Base-by-base conservation (phyloP, 2,888 invertebrate genomes). In the Hylaea fasciaria region DNA sequence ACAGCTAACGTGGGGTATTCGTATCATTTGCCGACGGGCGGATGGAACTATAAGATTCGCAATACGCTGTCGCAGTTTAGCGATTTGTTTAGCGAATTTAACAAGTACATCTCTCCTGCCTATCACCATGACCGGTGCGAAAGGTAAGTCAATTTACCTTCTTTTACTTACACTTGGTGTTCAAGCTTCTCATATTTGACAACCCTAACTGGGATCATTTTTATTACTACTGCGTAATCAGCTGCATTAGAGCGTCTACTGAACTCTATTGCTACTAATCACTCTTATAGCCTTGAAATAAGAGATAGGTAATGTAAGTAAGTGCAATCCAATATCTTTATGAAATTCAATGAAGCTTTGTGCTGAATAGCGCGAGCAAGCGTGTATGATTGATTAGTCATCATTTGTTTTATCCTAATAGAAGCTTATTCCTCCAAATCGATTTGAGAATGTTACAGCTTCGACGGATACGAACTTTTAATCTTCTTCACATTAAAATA, bases 71-170 rank as follows among this genome's bases (percentile, higher is more conserved):
- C 97, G 28, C 97, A 97, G 82, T 98, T 98, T 83, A 97, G 97
- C 81, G 98, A 98, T 89, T 91, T 98, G 66, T 98, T 98, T 88
- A 98, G 98, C 85, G 98, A 98, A 92, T 98, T 98, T 85, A 97
- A 98, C 85, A 96, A 97, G 88, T 98, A 98, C 83, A 98, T 98
- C 64, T 97, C 98, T 29, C 98, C 98, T 37, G 97, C 98, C 66
- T 98, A 98, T 92, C 97, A 98, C 83, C 98, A 99, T 93, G 98
- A 99, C 86, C 94, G 98, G 62, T 98, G 98, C 86, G 98, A 98
- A 93, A 96, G 97, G 97, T 97, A 91, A 76, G 76, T 64, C 3
- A 28, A 40, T 13, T 40, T 5, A 14, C 40, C 12, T 12, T 9
- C 0, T 14, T 14, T 13, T 40, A 13, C 3, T n/a, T n/a, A 40